Percentiles rank a stretch among this genome's conserved stretches.
Evolutionary conservation across 2,888 invertebrate genomes (phyloP).

Genomic region (Nymphalis urticae): DNA sequence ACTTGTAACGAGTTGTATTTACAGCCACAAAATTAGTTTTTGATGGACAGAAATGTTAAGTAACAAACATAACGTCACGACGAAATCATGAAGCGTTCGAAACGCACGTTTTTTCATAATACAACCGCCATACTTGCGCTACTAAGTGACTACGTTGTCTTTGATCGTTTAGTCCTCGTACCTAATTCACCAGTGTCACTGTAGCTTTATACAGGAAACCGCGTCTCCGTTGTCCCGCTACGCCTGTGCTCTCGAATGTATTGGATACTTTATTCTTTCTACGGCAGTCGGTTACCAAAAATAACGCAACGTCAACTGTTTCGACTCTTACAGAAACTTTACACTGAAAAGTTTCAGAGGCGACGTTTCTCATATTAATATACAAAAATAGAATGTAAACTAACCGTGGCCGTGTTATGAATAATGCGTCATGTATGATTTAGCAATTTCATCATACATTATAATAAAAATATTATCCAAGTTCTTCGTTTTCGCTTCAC

Average conservation of each 20-base stretch:
- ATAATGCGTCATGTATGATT: conserved; percentile 61
- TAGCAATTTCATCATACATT: conserved; percentile 65
- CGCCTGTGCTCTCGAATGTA: background rate
- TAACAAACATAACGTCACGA: background rate
- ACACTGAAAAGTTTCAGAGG: conserved; percentile 63
- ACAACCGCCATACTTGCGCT: background rate
- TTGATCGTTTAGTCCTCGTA: too few species aligned
- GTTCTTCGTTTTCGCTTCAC: conserved; percentile 43
- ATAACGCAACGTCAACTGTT: conserved; percentile 63
- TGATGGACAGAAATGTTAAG: conserved; percentile 64
- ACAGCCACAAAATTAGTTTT: conserved; percentile 61
- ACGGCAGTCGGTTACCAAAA: conserved; percentile 62
- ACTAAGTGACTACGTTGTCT: background rate
- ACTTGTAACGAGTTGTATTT: conserved; percentile 41
- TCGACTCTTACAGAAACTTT: conserved; percentile 57
- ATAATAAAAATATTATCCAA: conserved; percentile 59
- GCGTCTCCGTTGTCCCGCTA: background rate
- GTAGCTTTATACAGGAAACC: background rate
- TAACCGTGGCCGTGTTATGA: conserved; percentile 51
- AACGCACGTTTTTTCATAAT: background rate
- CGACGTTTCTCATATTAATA: conserved; percentile 54
- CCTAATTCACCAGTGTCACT: too few species aligned
- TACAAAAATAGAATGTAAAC: conserved; percentile 58
- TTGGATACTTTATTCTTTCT: conserved; percentile 52
- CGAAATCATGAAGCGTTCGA: background rate